Percentiles rank a stretch among this genome's conserved stretches.
Evolutionary conservation across 2,888 invertebrate species (phyloP).

Genomic region (Aromia moschata): DNA sequence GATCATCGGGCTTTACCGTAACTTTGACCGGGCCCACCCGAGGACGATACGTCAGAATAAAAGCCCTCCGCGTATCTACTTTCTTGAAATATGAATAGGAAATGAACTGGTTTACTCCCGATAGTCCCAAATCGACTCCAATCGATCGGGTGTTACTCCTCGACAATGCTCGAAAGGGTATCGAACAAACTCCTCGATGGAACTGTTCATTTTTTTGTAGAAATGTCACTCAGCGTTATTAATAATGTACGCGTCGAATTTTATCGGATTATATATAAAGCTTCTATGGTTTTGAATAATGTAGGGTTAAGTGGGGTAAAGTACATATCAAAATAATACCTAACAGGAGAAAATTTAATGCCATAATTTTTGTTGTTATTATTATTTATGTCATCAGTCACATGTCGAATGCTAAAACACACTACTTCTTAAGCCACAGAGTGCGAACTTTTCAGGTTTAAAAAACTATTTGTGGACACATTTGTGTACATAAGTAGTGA

Average conservation of each 20-base stretch:
- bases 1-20: conserved; percentile 33
- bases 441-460: no score
- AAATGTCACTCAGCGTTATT: conserved; percentile 6
- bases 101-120: conserved; percentile 42
- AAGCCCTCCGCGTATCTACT: conserved; percentile 39
- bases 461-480: no score
- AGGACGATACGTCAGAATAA: conserved; percentile 32
- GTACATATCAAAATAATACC: no score
- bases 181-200: conserved; percentile 13
- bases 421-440: no score
- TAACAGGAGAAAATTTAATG: no score
- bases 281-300: not conserved
- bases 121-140: conserved; percentile 28
- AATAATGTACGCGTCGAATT: not conserved
- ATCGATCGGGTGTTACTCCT: conserved; percentile 9
- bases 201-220: conserved; percentile 2
- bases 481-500: no score
- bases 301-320: not conserved
- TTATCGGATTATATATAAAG: not conserved
- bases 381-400: no score
- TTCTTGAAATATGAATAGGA: conserved; percentile 46
- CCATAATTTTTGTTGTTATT: no score
- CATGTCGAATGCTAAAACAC: no score
- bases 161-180: conserved; percentile 3
- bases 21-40: conserved; percentile 37